A percentile compares a stretch with the other conserved stretches of the same genome.
Conservation (phyloP, 2,888 invertebrate species). For the Dysmachus trigonus region DNA sequence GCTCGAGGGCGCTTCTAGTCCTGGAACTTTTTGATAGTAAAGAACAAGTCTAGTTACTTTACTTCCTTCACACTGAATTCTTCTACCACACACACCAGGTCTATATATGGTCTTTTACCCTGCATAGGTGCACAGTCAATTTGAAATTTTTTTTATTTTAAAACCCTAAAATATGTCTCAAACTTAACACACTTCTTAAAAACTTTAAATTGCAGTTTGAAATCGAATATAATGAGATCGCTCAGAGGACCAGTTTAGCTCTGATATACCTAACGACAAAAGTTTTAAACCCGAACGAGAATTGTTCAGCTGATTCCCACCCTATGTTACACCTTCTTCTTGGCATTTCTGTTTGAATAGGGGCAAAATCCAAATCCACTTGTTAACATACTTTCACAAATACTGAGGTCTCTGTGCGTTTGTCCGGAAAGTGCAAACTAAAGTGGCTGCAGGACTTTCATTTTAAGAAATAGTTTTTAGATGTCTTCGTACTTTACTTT, state of each 20-base stretch:
- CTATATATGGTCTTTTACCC: not conserved
- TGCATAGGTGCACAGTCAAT: not conserved
- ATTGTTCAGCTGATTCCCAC: not conserved
- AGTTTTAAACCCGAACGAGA: not conserved
- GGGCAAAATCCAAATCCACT: not conserved
- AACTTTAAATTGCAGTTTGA: not conserved
- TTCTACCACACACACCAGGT: not conserved
- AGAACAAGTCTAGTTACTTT: not conserved
- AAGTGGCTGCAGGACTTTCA: not conserved
- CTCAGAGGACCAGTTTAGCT: not conserved
- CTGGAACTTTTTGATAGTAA: not conserved
- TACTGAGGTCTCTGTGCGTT: not conserved
- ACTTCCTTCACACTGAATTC: not conserved
- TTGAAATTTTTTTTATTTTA: not conserved
- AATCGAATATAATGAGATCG: not conserved
- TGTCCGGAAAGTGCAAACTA: not conserved
- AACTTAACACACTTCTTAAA: not conserved
- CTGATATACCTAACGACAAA: not conserved
- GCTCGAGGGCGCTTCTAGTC: not conserved
- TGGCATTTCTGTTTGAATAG: not conserved
- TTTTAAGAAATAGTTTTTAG: not conserved
- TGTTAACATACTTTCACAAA: not conserved
- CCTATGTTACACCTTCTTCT: not conserved
- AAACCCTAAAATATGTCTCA: not conserved
- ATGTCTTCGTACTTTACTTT: not conserved